phyloP scores from a whole-genome alignment of 1,140 invertebrate genomes.

The Scaptomyza graminum region DNA sequence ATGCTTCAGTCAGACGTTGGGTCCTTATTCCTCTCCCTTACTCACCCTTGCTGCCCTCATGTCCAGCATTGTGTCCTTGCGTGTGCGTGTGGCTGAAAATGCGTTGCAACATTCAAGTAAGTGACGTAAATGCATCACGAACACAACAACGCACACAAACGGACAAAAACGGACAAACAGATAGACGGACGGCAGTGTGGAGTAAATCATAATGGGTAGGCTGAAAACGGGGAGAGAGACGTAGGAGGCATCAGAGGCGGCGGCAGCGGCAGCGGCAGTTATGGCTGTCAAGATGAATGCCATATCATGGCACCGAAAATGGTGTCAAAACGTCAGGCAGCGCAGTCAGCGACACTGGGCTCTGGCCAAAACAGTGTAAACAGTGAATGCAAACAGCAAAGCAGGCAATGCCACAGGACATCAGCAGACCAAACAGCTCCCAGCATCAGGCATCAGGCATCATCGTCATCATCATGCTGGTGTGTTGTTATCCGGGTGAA shows the following conservation, averaged over 20 bases:
- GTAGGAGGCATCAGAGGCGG: constrained; percentile 49
- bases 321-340: constrained; percentile 79
- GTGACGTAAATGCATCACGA: constrained; percentile 79
- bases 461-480: too few relatives aligned
- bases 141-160: constrained; percentile 54
- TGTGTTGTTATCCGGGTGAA: constrained; percentile 72
- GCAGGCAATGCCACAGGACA: constrained; percentile 19
- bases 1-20: constrained; percentile 63
- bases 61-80: constrained; percentile 43
- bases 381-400: constrained; percentile 58
- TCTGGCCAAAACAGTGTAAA: constrained; percentile 20
- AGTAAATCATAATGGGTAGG: constrained; percentile 54
- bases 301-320: constrained; percentile 82
- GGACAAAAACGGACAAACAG: constrained; percentile 32
- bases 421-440: constrained; percentile 7
- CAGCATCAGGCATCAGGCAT: neutral
- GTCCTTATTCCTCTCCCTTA: constrained; percentile 14
- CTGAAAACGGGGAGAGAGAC: constrained; percentile 25
- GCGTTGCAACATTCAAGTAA: constrained; percentile 81
- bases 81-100: constrained; percentile 61
- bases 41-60: neutral
- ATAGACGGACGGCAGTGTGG: neutral
- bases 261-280: constrained; percentile 72
- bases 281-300: constrained; percentile 83
- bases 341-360: constrained; percentile 40